Conservation (phyloP, 2,888 invertebrate species). For the Epinotia demarniana region DNA sequence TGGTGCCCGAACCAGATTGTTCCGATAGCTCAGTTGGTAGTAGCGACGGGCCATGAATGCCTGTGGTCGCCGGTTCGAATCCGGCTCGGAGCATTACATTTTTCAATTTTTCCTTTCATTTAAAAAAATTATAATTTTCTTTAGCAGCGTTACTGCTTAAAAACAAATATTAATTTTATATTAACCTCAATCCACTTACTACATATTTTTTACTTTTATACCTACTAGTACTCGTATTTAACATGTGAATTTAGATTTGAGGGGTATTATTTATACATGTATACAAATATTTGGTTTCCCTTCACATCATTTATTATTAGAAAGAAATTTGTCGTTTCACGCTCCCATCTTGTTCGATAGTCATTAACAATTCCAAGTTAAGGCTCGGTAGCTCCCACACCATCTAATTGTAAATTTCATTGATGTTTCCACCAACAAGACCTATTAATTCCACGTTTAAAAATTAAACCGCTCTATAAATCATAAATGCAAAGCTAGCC, state of each 20-base stretch:
- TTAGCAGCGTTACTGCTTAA: too few relatives aligned
- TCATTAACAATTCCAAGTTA: constrained; percentile 53
- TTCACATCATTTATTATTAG: neutral
- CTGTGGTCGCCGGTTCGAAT: too few relatives aligned
- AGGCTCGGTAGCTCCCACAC: constrained; percentile 61
- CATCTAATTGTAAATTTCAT: constrained; percentile 54
- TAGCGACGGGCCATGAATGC: too few relatives aligned
- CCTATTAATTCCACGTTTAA: constrained; percentile 69
- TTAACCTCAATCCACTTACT: neutral
- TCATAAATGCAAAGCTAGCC: constrained; percentile 74
- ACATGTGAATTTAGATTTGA: too few relatives aligned
- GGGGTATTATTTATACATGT: neutral
- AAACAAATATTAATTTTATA: too few relatives aligned
- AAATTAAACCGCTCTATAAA: constrained; percentile 74
- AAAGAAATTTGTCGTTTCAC: constrained; percentile 40
- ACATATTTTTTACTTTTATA: too few relatives aligned
- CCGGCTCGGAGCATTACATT: too few relatives aligned
- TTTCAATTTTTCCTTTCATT: too few relatives aligned
- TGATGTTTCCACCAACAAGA: constrained; percentile 56
- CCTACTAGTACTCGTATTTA: too few relatives aligned
- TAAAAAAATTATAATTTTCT: too few relatives aligned
- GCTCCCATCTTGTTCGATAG: constrained; percentile 24
- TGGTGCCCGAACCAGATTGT: too few relatives aligned
- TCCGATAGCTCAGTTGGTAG: too few relatives aligned
- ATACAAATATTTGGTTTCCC: neutral